Base-by-base conservation (phyloP, 2,113 vertebrate species). In the Cynopterus brachyotis region DNA sequence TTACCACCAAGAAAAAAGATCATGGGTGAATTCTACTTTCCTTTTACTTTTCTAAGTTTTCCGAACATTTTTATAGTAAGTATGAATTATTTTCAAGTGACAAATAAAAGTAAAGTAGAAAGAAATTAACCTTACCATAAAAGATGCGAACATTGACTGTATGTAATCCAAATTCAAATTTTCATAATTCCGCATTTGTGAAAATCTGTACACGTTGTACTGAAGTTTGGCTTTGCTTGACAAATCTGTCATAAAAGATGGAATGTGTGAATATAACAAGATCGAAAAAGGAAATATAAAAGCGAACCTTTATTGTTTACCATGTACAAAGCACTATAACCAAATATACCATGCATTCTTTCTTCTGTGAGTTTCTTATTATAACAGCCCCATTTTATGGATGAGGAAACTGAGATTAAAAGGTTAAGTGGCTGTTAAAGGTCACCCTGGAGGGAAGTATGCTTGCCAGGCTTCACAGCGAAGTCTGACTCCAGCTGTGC, bases 21-120 rank as follows among this genome's bases (percentile, higher is more conserved):
- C 19, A 16, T 55, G 64, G 10, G 26, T 53, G 13, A 97, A 92
- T 62, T 88, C 35, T 85, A 94, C 40, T 92, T 91, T 69, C 10
- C 66, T 93, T 91, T 96, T 32, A 60, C 53, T n/a, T 81, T 92
- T 69, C 57, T 76, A 70, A 40, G 30, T 89, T 96, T 86, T 92
- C 35, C 19, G 35, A 90, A 79, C 15, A 70, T 66, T 85, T 91
- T 97, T 78, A 62, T 16, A 89, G 37, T 84, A 30, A 97, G 4
- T 37, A 83, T 75, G 30, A 96, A 89, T 75, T 89, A 89, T 28
- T 89, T 93, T 90, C n/a, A 94, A 75, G 30, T 42, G 66, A 75
- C 67, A 94, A 79, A 92, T 12, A 85, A 3, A 87, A 76, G 15
- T 60, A 94, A 95, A 82, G 13, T 20, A 81, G n/a, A 84, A 83